Evolutionary conservation across 2,888 invertebrate genomes (phyloP), one percentile per base, ranked within the genome.

Genomic region (Trichopoda pennipes): DNA sequence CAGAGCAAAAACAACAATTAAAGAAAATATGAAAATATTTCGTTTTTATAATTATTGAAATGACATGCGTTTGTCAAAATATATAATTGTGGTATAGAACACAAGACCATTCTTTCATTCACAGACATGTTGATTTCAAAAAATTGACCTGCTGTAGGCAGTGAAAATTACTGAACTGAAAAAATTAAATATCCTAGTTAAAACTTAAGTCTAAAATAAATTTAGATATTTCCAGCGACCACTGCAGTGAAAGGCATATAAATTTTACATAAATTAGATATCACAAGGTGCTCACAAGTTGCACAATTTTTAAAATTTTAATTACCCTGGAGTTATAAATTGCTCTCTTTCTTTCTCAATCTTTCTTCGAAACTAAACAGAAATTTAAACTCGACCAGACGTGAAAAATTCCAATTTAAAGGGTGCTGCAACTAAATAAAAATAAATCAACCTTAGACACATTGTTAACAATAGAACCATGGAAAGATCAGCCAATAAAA

Each of bases 41-140:
- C 55, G 28, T 35, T 38, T 38, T 38, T 56, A 63, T 82, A 82
- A 82, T 82, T 79, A 79, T n/a, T 76, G 79, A 58, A 72, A 72
- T 76, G 82, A 79, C 79, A 75, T 79, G 82, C 56, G 70, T 79
- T 63, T 69, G 75, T 79, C 82, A 79, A 82, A 82, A 79, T n/a
- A n/a, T n/a, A n/a, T 72, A 76, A 82, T 75, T 63, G 47, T 49
- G 51, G 55, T 49, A 64, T 32, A n/a, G 10, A 55, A 19, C 8
- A 28, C 28, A 28, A 28, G 28, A 28, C n/a, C 64, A 35, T 47
- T 68, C 68, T 35, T 49, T 38, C 47, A 63, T 16, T 35, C 42
- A 64, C 7, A 23, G n/a, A 51, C n/a, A 51, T 28, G 35, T 56
- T 64, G 16, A 6, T 1, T 38, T 0, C 7, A 10, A n/a, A 55